Percentiles rank a stretch among this genome's conserved stretches.
Evolutionary conservation across 2,113 vertebrate species (phyloP).

Genomic region (Bambusicola thoracicus): DNA sequence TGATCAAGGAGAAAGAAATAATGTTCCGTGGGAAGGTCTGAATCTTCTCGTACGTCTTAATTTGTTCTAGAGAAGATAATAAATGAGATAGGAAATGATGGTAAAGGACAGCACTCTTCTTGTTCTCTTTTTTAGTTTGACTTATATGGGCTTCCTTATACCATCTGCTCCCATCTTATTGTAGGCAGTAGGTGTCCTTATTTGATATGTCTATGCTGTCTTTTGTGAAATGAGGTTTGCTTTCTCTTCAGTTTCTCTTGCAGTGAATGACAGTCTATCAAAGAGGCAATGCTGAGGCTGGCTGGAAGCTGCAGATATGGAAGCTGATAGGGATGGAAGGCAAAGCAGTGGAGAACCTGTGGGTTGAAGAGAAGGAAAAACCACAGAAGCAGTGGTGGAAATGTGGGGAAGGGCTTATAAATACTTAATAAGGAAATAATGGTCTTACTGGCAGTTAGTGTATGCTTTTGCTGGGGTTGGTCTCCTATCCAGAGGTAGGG

Average conservation of each 20-base stretch:
- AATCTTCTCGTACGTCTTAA: background rate
- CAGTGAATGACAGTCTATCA: background rate
- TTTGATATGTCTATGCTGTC: background rate
- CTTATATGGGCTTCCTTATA: background rate
- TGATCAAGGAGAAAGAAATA: background rate
- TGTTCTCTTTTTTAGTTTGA: background rate
- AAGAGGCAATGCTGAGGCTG: background rate
- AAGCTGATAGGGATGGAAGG: background rate
- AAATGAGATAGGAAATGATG: background rate
- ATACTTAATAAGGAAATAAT: too few species aligned
- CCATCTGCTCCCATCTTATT: background rate
- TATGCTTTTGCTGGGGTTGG: background rate
- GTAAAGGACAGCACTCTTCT: background rate
- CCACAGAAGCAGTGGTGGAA: background rate
- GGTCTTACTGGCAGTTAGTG: too few species aligned
- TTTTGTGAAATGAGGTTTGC: background rate
- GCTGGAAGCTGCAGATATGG: background rate
- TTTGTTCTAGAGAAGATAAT: background rate
- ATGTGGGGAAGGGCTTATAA: too few species aligned
- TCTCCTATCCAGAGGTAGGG: background rate
- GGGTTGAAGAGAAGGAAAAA: background rate
- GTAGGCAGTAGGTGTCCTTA: background rate
- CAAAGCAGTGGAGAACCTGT: background rate
- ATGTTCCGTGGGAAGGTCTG: background rate
- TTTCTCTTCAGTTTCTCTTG: background rate